phyloP scores from a whole-genome alignment of 2,797 vertebrate genomes.

The Hylomyscus alleni region DNA sequence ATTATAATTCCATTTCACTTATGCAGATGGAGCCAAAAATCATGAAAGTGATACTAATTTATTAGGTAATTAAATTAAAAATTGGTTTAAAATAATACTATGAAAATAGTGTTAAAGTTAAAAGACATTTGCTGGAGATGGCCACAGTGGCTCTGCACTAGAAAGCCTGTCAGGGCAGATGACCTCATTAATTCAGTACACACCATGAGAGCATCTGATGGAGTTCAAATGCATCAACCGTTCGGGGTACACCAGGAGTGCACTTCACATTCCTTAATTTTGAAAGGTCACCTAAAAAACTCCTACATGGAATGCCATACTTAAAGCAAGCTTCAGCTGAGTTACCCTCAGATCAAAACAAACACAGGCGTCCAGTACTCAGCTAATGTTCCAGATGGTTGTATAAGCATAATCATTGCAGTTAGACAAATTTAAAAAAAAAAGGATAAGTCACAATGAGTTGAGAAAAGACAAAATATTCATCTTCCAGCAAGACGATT shows the following conservation, averaged over 20 bases:
- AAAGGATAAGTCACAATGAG: neutral
- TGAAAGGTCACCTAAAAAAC: neutral
- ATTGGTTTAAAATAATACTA: conserved; percentile 2
- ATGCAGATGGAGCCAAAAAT: neutral
- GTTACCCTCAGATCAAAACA: neutral
- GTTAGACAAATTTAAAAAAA: neutral
- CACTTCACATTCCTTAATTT: neutral
- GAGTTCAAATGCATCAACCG: conserved; percentile 14
- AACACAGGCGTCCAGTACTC: neutral
- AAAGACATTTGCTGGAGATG: neutral
- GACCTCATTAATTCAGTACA: conserved; percentile 43
- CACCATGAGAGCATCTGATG: neutral
- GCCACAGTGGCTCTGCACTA: neutral
- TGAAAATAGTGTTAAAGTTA: neutral
- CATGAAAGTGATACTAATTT: conserved; percentile 24
- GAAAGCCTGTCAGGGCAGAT: conserved; percentile 15
- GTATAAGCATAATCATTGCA: neutral
- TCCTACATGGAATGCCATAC: neutral
- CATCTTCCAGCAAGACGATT: neutral
- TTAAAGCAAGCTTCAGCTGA: neutral
- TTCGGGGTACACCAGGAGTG: neutral
- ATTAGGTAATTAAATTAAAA: neutral
- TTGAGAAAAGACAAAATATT: neutral
- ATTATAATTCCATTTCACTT: conserved; percentile 15
- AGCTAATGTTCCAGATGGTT: neutral